Evolutionary conservation across 1,140 invertebrate genomes (phyloP).

Genomic region (Drosophila nigromelanica): DNA sequence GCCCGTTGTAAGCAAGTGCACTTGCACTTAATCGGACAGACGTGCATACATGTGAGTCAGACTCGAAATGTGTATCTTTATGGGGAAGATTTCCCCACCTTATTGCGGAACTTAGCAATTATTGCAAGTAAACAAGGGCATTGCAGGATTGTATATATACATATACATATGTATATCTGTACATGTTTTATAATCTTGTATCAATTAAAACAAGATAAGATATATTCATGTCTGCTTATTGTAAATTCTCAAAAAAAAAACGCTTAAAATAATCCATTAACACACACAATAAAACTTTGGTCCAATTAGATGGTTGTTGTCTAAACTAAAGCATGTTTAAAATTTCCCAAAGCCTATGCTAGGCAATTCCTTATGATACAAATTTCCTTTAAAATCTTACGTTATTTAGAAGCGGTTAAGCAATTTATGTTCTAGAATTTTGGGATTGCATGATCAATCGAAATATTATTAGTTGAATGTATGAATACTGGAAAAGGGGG

Average conservation of each 20-base stretch:
- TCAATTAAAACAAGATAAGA: background rate
- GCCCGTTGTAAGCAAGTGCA: constrained; percentile 32
- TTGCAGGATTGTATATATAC: background rate
- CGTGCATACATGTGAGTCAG: background rate
- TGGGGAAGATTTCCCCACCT: background rate
- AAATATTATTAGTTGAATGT: too few relatives aligned
- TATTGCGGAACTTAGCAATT: background rate
- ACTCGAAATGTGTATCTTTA: too few relatives aligned
- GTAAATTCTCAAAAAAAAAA: too few relatives aligned
- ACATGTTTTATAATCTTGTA: too few relatives aligned
- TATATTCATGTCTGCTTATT: background rate
- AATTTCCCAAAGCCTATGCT: background rate
- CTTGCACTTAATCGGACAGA: constrained; percentile 34
- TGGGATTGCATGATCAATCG: background rate
- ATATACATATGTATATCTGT: background rate
- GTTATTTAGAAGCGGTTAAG: background rate
- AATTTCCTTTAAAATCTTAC: background rate
- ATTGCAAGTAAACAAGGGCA: background rate
- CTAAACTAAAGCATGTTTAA: background rate
- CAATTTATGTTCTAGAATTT: background rate
- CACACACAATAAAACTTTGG: too few relatives aligned
- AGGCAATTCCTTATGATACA: too few relatives aligned
- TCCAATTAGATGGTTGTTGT: constrained; percentile 1
- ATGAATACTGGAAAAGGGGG: too few relatives aligned
- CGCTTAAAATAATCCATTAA: too few relatives aligned